phyloP scores from a whole-genome alignment of 2,797 vertebrate genomes.

The Sebastes nivosus region DNA sequence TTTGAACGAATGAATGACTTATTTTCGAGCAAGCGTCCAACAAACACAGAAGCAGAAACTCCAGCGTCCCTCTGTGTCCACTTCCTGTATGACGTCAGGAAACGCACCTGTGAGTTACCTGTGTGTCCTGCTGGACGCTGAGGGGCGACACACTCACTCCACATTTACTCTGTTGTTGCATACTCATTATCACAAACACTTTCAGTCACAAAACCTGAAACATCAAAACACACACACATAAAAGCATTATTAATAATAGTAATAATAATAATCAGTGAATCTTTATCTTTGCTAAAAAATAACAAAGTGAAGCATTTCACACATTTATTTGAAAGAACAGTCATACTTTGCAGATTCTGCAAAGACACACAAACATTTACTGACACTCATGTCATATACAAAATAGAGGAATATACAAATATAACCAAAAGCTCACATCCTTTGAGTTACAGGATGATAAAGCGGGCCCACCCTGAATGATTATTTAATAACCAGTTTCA shows the following conservation, averaged over 20 bases:
- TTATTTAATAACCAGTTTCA: constrained; percentile 62
- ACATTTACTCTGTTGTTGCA: too few species aligned
- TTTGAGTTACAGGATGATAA: constrained; percentile 28
- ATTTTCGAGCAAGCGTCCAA: not conserved
- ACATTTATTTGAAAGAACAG: constrained; percentile 65
- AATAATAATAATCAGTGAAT: not conserved
- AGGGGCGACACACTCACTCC: constrained; percentile 5
- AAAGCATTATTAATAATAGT: too few species aligned
- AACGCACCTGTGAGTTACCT: constrained; percentile 73
- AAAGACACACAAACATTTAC: constrained; percentile 21
- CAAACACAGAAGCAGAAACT: not conserved
- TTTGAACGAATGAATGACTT: not conserved
- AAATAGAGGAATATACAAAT: constrained; percentile 43
- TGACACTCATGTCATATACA: constrained; percentile 36
- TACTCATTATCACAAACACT: not conserved
- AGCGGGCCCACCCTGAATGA: constrained; percentile 32
- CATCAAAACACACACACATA: not conserved
- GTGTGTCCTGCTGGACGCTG: not conserved
- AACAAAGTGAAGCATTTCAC: constrained; percentile 19
- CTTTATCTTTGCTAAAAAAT: not conserved
- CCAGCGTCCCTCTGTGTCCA: constrained; percentile 15
- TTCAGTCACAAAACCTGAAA: not conserved
- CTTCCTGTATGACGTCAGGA: constrained; percentile 72
- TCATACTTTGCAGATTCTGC: constrained; percentile 34
- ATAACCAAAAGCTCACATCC: constrained; percentile 37